Base-by-base conservation (phyloP, 2,797 vertebrate species). In the Nyctalus aviator region DNA sequence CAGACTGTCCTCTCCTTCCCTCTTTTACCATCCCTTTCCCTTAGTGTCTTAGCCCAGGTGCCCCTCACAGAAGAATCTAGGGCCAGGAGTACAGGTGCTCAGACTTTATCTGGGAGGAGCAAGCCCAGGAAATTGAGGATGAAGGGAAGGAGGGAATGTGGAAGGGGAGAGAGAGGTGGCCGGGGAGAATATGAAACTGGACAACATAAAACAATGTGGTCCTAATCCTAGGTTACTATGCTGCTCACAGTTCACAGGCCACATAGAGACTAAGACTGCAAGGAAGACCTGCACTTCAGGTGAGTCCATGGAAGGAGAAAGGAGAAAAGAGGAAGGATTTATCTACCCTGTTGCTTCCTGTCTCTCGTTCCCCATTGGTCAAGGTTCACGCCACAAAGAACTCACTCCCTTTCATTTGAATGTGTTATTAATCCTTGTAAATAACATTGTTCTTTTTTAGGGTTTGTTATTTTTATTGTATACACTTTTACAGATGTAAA, bases 361-460 rank as follows among this genome's bases (percentile, higher is more conserved):
- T 69, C 68, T 86, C 32, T 71, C 37, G 3, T 30, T 76, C 71
- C n/a, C 20, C n/a, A 55, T 0, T 48, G 50, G 64, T 27, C 41
- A 37, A 48, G 32, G 7, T 37, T 53, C 20, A 21, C 11, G 20
- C n/a, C 32, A 35, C 32, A 27, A 46, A 69, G 53, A 44, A 77
- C 35, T 64, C 84, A 37, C 14, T 82, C 32, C 20, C 13, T 23
- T 21, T 44, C 8, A 53, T 21, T 53, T 55, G 37, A 14, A 37
- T 46, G 53, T 71, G 71, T 72, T 87, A 91, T 30, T 83, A 91
- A 94, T 32, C 30, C 35, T 88, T 46, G 20, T 46, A 84, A 53
- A 72, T 5, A 77, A 9, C 55, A 25, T 17, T 27, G 53, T 17
- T 13, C 10, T 69, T 48, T 90, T 15, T 57, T 2, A 64, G 35